Conservation (phyloP, 1,140 invertebrate species). For the Bombus soroeensis region DNA sequence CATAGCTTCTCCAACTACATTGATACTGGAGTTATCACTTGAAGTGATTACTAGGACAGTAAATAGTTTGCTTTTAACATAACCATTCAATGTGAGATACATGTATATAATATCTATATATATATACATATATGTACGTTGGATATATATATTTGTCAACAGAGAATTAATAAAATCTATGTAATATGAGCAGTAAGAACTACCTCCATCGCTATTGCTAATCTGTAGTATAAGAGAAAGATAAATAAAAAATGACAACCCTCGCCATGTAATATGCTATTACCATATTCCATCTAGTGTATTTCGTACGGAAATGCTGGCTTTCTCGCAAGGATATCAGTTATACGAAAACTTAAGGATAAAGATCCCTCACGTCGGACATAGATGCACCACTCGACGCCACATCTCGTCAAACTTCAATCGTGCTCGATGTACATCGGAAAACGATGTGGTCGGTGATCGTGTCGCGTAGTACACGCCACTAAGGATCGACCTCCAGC, state of each 20-base stretch:
- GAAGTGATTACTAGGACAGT: too few species aligned
- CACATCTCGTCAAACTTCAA: neutral
- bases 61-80: too few species aligned
- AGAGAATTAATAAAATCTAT: neutral
- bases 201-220: neutral
- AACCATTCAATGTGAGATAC: too few species aligned
- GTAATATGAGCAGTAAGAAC: neutral
- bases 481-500: constrained; percentile 34
- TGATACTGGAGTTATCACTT: too few species aligned
- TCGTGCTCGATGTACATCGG: neutral
- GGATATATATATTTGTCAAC: neutral
- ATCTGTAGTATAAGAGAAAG: neutral
- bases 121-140: too few species aligned
- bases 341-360: neutral
- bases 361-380: neutral
- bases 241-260: neutral
- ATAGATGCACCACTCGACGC: neutral
- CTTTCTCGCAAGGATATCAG: neutral
- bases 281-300: too few species aligned
- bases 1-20: too few species aligned
- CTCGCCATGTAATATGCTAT: neutral
- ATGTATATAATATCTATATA: too few species aligned
- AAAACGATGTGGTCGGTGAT: neutral
- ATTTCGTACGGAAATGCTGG: neutral
- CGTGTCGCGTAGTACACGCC: neutral